phyloP scores from a whole-genome alignment of 1,140 invertebrate genomes.

The Microplitis demolitor region DNA sequence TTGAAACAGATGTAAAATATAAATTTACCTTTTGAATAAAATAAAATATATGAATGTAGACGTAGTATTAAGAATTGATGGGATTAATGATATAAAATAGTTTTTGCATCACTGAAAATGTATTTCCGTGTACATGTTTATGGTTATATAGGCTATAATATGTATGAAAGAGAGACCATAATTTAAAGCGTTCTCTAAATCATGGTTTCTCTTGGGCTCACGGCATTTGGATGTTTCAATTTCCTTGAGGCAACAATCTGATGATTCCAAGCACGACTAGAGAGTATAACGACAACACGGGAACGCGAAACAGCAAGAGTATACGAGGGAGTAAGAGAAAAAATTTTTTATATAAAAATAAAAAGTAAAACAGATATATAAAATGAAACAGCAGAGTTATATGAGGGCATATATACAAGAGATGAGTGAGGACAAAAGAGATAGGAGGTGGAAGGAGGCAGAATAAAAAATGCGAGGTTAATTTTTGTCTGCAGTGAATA shows the following conservation, averaged over 20 bases:
- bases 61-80: too few relatives aligned
- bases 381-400: conserved; percentile 16
- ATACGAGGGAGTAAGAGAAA: neutral
- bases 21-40: too few relatives aligned
- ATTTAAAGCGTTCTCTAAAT: conserved; percentile 59
- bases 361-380: conserved; percentile 14
- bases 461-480: conserved; percentile 31
- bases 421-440: neutral
- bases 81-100: too few relatives aligned
- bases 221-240: conserved; percentile 56
- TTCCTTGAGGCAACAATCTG: conserved; percentile 58
- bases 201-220: conserved; percentile 43
- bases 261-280: conserved; percentile 38
- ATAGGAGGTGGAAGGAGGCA: neutral
- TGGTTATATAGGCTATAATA: too few relatives aligned
- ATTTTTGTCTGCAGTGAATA: conserved; percentile 30
- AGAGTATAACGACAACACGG: neutral
- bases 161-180: conserved; percentile 38
- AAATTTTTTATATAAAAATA: neutral
- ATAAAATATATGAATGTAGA: too few relatives aligned
- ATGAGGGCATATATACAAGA: neutral
- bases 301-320: neutral
- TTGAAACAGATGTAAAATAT: too few relatives aligned
- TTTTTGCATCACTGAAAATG: too few relatives aligned
- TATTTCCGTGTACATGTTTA: too few relatives aligned